Conservation (phyloP, 2,113 vertebrate genomes). For the Charina bottae region DNA sequence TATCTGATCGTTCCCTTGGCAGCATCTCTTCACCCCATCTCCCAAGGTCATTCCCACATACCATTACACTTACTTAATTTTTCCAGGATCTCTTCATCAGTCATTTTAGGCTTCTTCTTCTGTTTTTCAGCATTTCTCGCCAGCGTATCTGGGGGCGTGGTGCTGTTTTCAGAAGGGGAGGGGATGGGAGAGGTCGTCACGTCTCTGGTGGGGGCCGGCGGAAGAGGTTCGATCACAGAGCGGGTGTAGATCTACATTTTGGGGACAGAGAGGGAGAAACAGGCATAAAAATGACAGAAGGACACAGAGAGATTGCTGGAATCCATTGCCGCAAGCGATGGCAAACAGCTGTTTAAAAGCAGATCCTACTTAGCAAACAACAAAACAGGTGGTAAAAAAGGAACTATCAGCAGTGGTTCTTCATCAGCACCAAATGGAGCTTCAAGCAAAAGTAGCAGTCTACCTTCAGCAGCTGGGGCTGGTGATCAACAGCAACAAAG, state of each 20-base stretch:
- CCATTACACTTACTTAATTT: constrained; percentile 85
- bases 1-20: too few relatives aligned
- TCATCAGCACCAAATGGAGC: not conserved
- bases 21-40: too few relatives aligned
- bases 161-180: constrained; percentile 75
- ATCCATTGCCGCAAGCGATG: not conserved
- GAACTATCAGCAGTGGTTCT: not conserved
- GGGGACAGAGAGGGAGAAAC: constrained; percentile 29
- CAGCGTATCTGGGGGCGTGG: constrained; percentile 74
- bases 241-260: constrained; percentile 90
- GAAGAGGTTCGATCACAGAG: constrained; percentile 92
- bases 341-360: too few relatives aligned
- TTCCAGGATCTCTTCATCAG: constrained; percentile 96
- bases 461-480: not conserved
- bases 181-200: constrained; percentile 87
- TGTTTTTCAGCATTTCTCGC: constrained; percentile 84
- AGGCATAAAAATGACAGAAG: not conserved
- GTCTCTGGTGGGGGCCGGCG: constrained; percentile 86
- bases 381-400: not conserved
- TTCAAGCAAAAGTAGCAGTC: not conserved
- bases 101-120: constrained; percentile 97
- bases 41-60: too few relatives aligned
- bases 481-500: not conserved
- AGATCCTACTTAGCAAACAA: fast-evolving
- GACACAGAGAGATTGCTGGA: not conserved